Percentiles rank a stretch among this genome's conserved stretches.
phyloP scores from a whole-genome alignment of 2,113 vertebrate species.

The Scomber colias region DNA sequence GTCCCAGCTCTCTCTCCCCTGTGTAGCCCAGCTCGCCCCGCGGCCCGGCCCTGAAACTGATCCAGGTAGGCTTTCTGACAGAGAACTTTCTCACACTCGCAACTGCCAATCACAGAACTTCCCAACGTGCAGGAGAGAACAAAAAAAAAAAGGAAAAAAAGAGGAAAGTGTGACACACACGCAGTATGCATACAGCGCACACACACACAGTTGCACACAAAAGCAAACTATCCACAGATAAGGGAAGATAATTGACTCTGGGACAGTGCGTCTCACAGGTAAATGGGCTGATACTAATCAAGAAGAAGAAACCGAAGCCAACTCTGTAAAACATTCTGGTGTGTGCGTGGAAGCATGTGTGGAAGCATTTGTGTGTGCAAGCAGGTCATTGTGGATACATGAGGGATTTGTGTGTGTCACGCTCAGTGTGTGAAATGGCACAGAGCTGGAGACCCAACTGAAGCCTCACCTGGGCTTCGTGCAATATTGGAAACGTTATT shows the following conservation, averaged over 20 bases:
- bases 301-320: constrained; percentile 58
- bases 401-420: constrained; percentile 5
- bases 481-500: constrained; percentile 69
- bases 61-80: constrained; percentile 77
- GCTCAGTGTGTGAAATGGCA: neutral
- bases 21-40: constrained; percentile 37
- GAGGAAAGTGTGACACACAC: constrained; percentile 34
- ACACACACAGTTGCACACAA: constrained; percentile 37
- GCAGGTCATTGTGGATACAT: constrained; percentile 16
- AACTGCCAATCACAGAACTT: constrained; percentile 74
- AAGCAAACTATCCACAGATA: constrained; percentile 67
- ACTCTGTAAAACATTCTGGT: constrained; percentile 39
- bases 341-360: constrained; percentile 35
- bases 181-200: constrained; percentile 32
- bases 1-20: constrained; percentile 33
- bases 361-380: constrained; percentile 3
- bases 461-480: constrained; percentile 53
- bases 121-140: neutral
- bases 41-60: constrained; percentile 83
- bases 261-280: constrained; percentile 70
- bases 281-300: constrained; percentile 72
- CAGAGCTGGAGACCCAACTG: constrained; percentile 32
- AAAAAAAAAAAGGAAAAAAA: constrained; percentile 18
- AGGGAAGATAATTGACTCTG: constrained; percentile 73
- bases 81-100: constrained; percentile 85